phyloP scores from a whole-genome alignment of 2,888 invertebrate genomes.

The Ophonus ardosiacus region DNA sequence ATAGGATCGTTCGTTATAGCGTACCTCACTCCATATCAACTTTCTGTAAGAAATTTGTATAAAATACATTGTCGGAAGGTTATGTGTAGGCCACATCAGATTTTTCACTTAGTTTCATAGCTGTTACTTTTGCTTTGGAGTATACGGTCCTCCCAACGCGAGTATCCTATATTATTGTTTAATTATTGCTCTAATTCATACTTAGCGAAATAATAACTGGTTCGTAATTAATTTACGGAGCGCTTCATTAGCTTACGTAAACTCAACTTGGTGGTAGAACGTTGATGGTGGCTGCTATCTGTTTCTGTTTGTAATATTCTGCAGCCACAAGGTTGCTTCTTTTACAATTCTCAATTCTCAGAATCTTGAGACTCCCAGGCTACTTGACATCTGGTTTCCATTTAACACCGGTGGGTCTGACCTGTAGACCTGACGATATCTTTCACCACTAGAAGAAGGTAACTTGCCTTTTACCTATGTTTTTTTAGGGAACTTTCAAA shows the following conservation, averaged over 20 bases:
- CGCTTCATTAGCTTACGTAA: conserved; percentile 58
- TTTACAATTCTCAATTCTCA: conserved; percentile 37
- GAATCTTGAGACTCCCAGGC: conserved; percentile 16
- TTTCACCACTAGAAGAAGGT: conserved; percentile 34
- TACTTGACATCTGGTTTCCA: conserved; percentile 60
- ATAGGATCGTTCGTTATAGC: too few relatives aligned
- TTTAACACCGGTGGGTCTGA: conserved; percentile 38
- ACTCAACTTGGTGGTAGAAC: conserved; percentile 17
- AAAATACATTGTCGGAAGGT: too few relatives aligned
- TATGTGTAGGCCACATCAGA: too few relatives aligned
- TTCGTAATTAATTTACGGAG: conserved; percentile 61
- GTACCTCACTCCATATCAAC: too few relatives aligned
- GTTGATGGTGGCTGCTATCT: conserved; percentile 1
- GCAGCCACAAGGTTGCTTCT: conserved; percentile 21
- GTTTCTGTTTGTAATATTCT: conserved; percentile 58
- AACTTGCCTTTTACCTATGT: not conserved
- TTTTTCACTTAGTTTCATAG: not conserved
- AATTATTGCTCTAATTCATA: conserved; percentile 61
- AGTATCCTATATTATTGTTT: conserved; percentile 63
- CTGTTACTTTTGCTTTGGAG: not conserved
- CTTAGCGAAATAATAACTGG: conserved; percentile 62
- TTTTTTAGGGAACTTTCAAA: not conserved
- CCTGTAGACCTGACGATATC: conserved; percentile 3
- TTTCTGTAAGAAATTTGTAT: too few relatives aligned
- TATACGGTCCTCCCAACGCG: not conserved